These are phyloP conservation scores for Triplophysa yarkandensis DNA, from an alignment of 2,797 vertebrate species.

Conservation along the genomic window DNA sequence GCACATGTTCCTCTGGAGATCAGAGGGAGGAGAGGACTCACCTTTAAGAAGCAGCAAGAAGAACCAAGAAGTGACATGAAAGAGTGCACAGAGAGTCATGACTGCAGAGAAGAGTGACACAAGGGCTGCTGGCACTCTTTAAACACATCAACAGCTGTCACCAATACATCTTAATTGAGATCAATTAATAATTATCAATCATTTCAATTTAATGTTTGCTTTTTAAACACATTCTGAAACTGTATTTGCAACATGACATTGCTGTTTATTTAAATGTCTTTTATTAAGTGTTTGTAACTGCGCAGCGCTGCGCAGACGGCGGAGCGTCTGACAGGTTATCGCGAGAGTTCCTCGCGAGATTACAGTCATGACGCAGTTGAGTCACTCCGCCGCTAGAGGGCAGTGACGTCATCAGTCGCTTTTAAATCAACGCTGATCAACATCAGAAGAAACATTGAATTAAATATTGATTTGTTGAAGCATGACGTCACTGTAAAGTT, in stretches of 20 bases:
- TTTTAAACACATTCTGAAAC: too few relatives aligned
- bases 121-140: not conserved
- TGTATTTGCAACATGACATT: too few relatives aligned
- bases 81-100: not conserved
- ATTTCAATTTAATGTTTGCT: too few relatives aligned
- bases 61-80: not conserved
- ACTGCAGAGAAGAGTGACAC: not conserved
- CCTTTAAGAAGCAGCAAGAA: conserved; percentile 37
- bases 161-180: conserved; percentile 29
- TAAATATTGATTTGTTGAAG: not conserved
- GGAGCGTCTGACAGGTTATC: too few relatives aligned
- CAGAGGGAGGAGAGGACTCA: too few relatives aligned
- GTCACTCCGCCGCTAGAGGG: not conserved
- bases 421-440: not conserved
- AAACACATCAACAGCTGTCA: conserved; percentile 15
- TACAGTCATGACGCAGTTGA: not conserved
- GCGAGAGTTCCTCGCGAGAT: too few relatives aligned
- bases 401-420: not conserved
- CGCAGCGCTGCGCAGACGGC: not conserved
- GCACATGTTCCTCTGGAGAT: too few relatives aligned
- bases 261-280: too few relatives aligned
- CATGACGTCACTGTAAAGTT: not conserved
- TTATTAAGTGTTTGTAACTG: not conserved
- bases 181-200: too few relatives aligned
- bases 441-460: conserved; percentile 1